These are phyloP conservation scores for Hypercompe scribonia DNA, from an alignment of 2,888 invertebrate genomes.

Conservation along the genomic window DNA sequence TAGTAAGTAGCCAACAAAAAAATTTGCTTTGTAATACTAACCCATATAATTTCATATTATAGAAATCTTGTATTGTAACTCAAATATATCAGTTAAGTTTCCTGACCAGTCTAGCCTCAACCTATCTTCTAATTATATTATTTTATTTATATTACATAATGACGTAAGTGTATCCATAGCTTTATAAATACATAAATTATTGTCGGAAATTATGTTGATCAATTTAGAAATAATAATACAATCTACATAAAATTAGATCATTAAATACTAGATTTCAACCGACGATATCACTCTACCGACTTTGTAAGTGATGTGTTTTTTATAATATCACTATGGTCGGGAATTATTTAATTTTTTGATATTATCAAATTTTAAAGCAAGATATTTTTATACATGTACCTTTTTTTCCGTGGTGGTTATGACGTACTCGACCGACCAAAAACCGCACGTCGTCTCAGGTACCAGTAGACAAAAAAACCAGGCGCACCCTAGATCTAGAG, in stretches of 20 bases:
- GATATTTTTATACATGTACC: too few species aligned
- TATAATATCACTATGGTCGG: not conserved
- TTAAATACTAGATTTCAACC: not conserved
- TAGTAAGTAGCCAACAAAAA: not conserved
- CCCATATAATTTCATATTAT: not conserved
- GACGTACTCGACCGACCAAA: too few species aligned
- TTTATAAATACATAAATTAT: slow-evolving; percentile 9
- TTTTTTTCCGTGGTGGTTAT: too few species aligned
- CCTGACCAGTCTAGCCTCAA: slow-evolving; percentile 18
- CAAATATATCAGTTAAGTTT: slow-evolving; percentile 1
- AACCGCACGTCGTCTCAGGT: too few species aligned
- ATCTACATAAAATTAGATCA: slow-evolving; percentile 3
- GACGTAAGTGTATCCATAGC: not conserved
- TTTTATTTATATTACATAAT: slow-evolving; percentile 22
- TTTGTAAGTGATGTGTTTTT: not conserved
- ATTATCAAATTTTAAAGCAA: not conserved
- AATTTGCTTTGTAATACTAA: not conserved
- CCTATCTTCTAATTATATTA: slow-evolving; percentile 23
- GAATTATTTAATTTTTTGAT: not conserved
- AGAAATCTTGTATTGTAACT: not conserved
- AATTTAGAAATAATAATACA: slow-evolving; percentile 3
- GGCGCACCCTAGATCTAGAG: too few species aligned
- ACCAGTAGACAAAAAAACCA: too few species aligned
- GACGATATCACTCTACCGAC: not conserved
- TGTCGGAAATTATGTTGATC: slow-evolving; percentile 10